Evolutionary conservation across 2,888 invertebrate species (phyloP).

Genomic region (Trichacis sp.): DNA sequence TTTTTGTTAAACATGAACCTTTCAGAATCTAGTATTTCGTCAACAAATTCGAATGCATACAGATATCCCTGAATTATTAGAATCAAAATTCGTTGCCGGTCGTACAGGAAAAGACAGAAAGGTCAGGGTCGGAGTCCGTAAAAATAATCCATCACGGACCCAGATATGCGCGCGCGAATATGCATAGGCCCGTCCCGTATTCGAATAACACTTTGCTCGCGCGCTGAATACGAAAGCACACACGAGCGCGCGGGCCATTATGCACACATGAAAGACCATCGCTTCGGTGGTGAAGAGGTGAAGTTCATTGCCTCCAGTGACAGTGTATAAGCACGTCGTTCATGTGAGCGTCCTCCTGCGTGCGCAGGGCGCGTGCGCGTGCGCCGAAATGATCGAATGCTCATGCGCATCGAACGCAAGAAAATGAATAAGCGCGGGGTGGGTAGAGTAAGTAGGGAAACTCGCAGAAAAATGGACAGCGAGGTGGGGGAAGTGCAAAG

Average conservation of each 20-base stretch:
- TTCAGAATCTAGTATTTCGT: too few species aligned
- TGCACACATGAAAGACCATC: conserved; percentile 63
- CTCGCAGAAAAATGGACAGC: too few species aligned
- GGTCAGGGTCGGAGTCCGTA: conserved; percentile 38
- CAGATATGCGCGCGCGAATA: conserved; percentile 22
- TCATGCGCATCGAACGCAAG: too few species aligned
- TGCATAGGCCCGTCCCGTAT: conserved; percentile 25
- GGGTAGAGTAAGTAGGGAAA: conserved; percentile 21
- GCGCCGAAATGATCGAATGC: conserved; percentile 42
- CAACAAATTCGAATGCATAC: too few species aligned
- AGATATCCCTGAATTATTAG: neutral
- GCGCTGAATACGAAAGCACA: conserved; percentile 51
- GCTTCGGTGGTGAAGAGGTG: conserved; percentile 63
- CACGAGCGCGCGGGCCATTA: conserved; percentile 63
- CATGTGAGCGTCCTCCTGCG: conserved; percentile 18
- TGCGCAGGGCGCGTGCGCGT: conserved; percentile 45
- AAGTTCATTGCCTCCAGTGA: conserved; percentile 68
- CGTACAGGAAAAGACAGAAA: conserved; percentile 13
- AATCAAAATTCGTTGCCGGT: neutral
- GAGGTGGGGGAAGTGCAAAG: too few species aligned
- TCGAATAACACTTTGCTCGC: conserved; percentile 39
- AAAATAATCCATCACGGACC: conserved; percentile 35
- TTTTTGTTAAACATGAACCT: too few species aligned
- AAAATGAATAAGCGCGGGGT: too few species aligned
- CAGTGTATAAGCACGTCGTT: conserved; percentile 28